These are phyloP conservation scores for Thymelicus sylvestris DNA, from an alignment of 2,888 invertebrate species.

Conservation along the genomic window DNA sequence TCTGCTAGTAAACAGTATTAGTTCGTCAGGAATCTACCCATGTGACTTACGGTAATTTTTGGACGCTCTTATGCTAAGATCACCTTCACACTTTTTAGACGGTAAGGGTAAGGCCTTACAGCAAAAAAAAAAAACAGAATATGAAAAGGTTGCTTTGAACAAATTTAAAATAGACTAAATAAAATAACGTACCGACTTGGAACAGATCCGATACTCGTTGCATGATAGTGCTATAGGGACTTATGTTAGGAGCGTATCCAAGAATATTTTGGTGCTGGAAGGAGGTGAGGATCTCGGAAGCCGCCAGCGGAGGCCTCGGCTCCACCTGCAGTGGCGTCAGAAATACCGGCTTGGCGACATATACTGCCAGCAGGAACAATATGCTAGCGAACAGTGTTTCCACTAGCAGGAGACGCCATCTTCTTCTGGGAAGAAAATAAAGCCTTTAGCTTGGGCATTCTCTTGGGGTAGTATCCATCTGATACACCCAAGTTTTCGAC, in stretches of 20 bases:
- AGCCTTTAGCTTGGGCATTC: neutral
- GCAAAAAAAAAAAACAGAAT: too few species aligned
- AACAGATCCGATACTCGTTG: slow-evolving; percentile 51
- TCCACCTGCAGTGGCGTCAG: slow-evolving; percentile 62
- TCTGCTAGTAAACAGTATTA: too few species aligned
- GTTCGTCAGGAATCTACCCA: too few species aligned
- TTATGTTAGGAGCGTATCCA: slow-evolving; percentile 61
- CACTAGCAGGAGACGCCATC: slow-evolving; percentile 58
- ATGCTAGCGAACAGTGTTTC: slow-evolving; percentile 57
- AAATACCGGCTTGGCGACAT: slow-evolving; percentile 68
- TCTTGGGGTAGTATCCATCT: too few species aligned
- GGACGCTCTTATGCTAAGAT: too few species aligned
- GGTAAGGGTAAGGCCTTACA: too few species aligned
- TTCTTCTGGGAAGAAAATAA: slow-evolving; percentile 53
- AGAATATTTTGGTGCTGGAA: slow-evolving; percentile 54
- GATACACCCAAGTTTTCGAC: too few species aligned
- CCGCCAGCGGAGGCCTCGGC: slow-evolving; percentile 55
- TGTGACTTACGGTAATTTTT: too few species aligned
- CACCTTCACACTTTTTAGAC: too few species aligned
- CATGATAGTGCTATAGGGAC: slow-evolving; percentile 58
- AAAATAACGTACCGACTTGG: slow-evolving; percentile 49
- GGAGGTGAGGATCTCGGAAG: slow-evolving; percentile 53
- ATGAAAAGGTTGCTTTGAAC: neutral
- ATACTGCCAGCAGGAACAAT: slow-evolving; percentile 55
- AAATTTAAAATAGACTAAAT: neutral